Evolutionary conservation across 2,797 vertebrate genomes (phyloP), one percentile per base, ranked within the genome.

Genomic region (Monodelphis domestica): DNA sequence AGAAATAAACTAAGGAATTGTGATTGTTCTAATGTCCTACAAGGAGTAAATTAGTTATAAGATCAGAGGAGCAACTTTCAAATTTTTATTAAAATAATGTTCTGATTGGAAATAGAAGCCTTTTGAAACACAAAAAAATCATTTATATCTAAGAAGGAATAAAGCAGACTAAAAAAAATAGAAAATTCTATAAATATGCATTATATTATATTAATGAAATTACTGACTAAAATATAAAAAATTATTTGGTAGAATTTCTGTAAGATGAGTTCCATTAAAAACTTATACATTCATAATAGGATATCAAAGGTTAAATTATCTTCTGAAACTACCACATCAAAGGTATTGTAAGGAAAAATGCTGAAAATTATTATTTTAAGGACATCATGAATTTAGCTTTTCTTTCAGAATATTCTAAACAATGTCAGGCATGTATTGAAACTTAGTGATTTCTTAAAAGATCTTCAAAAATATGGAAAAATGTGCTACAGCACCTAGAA

Each of bases 361-460:
- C 24, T 45, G 70, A 84, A 50, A 84, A 45, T 84, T 45, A 84
- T 84, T 84, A 84, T 50, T 9, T 84, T 50, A 45, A 78, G n/a
- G 17, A n/a, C 38, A 38, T 24, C n/a, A 78, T 78, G 6, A 26
- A 45, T 84, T 84, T 50, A 84, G 10, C 1, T 45, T 84, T 2
- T 45, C n/a, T 84, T 28, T 89, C 87, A 93, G 17, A 15, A 84
- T 38, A 30, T 52, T 90, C 59, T 95, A 51, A 9, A 89, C 56
- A 89, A 7, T 70, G 45, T 87, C 50, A 56, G 12, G 2, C 4
- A n/a, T 89, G 38, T 59, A 14, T 87, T 87, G 93, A 91, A 11
- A n/a, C 57, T 88, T 94, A 28, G 87, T 10, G 38, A 50, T 93
- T 15, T 30, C 21, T 95, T 89, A 92, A 88, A 57, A 93, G n/a